Evolutionary conservation across 2,797 vertebrate genomes (phyloP).

Genomic region (Clamator glandarius): DNA sequence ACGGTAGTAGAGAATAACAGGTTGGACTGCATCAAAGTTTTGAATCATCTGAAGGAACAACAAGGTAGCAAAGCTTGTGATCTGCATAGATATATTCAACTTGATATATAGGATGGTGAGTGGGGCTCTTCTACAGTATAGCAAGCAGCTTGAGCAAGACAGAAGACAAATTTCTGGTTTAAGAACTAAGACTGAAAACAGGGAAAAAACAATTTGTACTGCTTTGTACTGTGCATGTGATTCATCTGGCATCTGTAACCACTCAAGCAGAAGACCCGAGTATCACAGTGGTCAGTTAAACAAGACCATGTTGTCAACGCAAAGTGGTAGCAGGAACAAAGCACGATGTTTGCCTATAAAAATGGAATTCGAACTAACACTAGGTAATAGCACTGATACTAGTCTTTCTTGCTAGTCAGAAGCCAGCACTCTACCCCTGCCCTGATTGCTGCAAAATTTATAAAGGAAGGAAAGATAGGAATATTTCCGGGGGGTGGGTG

Average conservation of each 20-base stretch:
- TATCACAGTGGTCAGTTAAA: not conserved
- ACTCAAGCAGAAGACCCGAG: not conserved
- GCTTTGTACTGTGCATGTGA: not conserved
- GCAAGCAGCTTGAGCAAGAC: not conserved
- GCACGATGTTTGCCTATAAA: not conserved
- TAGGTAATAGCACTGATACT: not conserved
- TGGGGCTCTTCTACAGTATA: not conserved
- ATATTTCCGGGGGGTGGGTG: no score
- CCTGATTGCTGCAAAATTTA: not conserved
- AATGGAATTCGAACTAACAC: not conserved
- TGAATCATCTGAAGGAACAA: not conserved
- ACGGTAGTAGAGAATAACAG: not conserved
- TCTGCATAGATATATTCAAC: not conserved
- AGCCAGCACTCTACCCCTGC: not conserved
- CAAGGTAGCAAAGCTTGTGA: not conserved
- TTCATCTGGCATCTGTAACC: not conserved
- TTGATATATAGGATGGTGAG: not conserved
- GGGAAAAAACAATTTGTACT: not conserved
- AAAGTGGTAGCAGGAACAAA: not conserved
- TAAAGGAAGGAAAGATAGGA: not conserved
- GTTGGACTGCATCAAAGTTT: not conserved
- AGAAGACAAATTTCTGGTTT: not conserved
- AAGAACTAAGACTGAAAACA: not conserved
- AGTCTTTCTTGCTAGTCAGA: not conserved
- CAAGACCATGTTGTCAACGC: not conserved